These are phyloP conservation scores for Meteorus cinctellus DNA, from an alignment of 2,888 invertebrate genomes.

Conservation along the genomic window DNA sequence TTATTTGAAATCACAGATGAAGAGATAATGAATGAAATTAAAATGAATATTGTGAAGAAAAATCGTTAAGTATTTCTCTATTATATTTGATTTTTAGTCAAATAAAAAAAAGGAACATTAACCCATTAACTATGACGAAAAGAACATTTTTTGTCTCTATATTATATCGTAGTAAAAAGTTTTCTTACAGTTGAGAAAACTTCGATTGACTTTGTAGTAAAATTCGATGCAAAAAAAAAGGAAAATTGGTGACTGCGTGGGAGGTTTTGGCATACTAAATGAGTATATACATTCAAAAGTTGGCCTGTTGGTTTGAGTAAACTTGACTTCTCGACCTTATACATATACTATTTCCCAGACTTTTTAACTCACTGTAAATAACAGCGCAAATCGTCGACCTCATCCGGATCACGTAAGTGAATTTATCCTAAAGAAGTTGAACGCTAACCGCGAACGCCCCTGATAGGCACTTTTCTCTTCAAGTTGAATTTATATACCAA, in stretches of 20 bases:
- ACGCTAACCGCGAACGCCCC: conserved; percentile 31
- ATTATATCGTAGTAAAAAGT: not conserved
- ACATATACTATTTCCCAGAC: conserved; percentile 27
- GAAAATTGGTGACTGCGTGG: not conserved
- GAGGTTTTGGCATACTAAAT: conserved; percentile 8
- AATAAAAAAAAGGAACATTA: no score
- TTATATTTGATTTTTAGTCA: no score
- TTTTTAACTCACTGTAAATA: conserved; percentile 49
- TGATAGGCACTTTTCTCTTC: conserved; percentile 36
- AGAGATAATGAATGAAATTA: no score
- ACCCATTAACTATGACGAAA: no score
- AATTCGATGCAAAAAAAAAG: not conserved
- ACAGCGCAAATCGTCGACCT: conserved; percentile 42
- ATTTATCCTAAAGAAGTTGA: conserved; percentile 39
- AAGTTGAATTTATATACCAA: conserved; percentile 17
- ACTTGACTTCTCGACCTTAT: conserved; percentile 45
- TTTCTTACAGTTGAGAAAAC: conserved; percentile 28
- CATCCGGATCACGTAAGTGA: conserved; percentile 44
- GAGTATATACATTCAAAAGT: conserved; percentile 32
- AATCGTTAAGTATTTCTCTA: no score
- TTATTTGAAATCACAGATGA: not conserved
- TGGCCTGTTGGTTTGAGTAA: conserved; percentile 42
- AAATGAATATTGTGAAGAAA: no score
- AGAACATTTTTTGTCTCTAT: not conserved
- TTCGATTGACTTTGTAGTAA: conserved; percentile 35